Evolutionary conservation across 2,113 vertebrate species (phyloP).

Genomic region (Sturnira hondurensis): DNA sequence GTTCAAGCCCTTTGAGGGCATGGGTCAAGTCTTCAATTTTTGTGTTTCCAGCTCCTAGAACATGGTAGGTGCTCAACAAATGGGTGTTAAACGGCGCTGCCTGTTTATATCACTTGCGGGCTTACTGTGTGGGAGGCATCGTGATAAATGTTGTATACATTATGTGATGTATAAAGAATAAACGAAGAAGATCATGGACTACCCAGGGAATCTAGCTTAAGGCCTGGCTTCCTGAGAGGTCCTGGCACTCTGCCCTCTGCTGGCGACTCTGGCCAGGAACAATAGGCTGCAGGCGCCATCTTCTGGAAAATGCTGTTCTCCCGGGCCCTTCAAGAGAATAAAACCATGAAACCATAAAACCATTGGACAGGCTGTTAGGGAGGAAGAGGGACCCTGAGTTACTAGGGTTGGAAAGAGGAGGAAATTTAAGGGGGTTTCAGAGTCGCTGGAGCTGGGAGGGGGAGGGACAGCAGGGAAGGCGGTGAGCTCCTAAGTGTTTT

Average conservation of each 20-base stretch:
- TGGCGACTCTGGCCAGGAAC: background rate
- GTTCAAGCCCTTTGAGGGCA: background rate
- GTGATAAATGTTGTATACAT: background rate
- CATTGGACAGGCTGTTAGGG: background rate
- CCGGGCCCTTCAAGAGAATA: background rate
- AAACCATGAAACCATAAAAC: background rate
- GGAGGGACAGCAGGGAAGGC: background rate
- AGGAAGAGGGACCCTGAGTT: background rate
- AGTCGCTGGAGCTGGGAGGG: background rate
- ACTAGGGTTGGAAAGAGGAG: background rate
- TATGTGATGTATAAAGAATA: background rate
- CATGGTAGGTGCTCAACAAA: background rate
- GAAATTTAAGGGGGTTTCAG: background rate
- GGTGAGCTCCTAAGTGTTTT: background rate
- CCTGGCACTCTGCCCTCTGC: conserved; percentile 1
- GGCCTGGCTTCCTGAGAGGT: background rate
- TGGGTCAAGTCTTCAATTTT: background rate
- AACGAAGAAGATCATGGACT: background rate
- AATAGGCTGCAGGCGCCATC: accelerated
- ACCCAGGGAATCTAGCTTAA: background rate
- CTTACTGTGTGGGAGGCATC: background rate
- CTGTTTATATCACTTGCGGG: background rate
- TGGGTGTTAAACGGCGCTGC: background rate
- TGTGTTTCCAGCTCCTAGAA: background rate
- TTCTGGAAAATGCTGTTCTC: background rate